Percentiles rank a stretch among this genome's conserved stretches.
Conservation (phyloP, 1,140 invertebrate species). For the Psilanteris sp. region DNA sequence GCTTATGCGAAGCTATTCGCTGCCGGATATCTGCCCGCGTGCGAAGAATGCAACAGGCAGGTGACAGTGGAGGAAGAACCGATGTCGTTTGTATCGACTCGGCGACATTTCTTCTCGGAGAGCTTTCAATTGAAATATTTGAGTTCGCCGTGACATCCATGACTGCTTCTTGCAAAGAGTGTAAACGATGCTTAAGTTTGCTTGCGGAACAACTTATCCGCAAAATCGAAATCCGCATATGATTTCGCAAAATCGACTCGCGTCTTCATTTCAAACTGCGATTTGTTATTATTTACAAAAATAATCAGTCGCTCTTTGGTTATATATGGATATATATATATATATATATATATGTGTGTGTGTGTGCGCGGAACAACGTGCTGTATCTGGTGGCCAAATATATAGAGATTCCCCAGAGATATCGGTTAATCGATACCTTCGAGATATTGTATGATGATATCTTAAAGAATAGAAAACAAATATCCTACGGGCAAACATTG, state of each 20-base stretch:
- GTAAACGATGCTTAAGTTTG: conserved; percentile 8
- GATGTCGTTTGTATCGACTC: conserved; percentile 40
- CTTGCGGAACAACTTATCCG: too few relatives aligned
- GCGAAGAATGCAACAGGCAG: conserved; percentile 59
- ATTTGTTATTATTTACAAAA: too few relatives aligned
- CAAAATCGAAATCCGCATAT: too few relatives aligned
- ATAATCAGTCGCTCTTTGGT: too few relatives aligned
- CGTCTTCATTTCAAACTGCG: too few relatives aligned
- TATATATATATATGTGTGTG: too few relatives aligned
- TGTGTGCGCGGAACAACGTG: too few relatives aligned
- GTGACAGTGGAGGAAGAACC: conserved; percentile 50
- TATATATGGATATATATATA: too few relatives aligned
- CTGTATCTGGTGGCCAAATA: too few relatives aligned
- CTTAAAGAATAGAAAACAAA: conserved; percentile 41
- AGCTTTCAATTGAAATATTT: conserved; percentile 43
- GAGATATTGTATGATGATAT: conserved; percentile 39
- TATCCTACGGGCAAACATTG: conserved; percentile 21
- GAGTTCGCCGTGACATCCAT: conserved; percentile 17
- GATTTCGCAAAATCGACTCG: too few relatives aligned
- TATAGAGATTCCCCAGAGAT: conserved; percentile 28
- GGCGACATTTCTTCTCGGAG: conserved; percentile 28
- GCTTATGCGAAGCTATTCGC: conserved; percentile 47
- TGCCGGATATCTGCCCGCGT: conserved; percentile 53
- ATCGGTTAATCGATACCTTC: conserved; percentile 21
- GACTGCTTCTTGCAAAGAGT: conserved; percentile 11